Base-by-base conservation (phyloP, 2,888 invertebrate genomes). In the Notocelia uddmanniana region DNA sequence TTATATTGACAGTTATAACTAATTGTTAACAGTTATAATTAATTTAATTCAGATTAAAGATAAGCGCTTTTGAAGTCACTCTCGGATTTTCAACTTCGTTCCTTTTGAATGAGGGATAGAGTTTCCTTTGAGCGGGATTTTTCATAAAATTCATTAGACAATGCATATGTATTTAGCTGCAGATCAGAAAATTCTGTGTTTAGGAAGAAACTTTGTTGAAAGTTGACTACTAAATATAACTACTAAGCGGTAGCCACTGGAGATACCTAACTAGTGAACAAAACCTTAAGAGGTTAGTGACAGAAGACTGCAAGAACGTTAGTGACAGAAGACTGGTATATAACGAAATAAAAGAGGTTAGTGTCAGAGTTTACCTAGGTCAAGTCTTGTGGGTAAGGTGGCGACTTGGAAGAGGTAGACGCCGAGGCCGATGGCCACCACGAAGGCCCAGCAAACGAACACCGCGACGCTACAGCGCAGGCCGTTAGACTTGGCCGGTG, bases 381-480 rank as follows among this genome's bases (percentile, higher is more conserved):
- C 88, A 70, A 90, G 82, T 55, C 88, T 86, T 3, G 74, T 77
- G 69, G 78, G 81, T 18, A 80, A 78, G 72, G 74, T 77, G 63
- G 82, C 82, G 76, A 83, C 80, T 76, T 82, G 79, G 79, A 89
- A 76, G 75, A 91, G 82, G 82, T 87, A 85, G 81, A 87, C 76
- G 57, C 84, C 82, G 64, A 92, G 84, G 45, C 83, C 87, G n/a
- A 80, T 80, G 54, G 87, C 86, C 21, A 91, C 87, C 45, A 90
- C 76, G 72, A 91, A 79, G 18, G 90, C 85, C 91, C 92, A 93
- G 83, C 92, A 92, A 75, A 91, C 88, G 85, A 89, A 92, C 75
- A 93, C 90, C 1, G 89, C 91, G 60, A 92, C 88, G 80, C 91
- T 89, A 85, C 92, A 92, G 71, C 92, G 90, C 31, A 90, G 82